Evolutionary conservation across 2,113 vertebrate genomes (phyloP), one percentile per base, ranked within the genome.

Genomic region (Mionectes macconnelli): DNA sequence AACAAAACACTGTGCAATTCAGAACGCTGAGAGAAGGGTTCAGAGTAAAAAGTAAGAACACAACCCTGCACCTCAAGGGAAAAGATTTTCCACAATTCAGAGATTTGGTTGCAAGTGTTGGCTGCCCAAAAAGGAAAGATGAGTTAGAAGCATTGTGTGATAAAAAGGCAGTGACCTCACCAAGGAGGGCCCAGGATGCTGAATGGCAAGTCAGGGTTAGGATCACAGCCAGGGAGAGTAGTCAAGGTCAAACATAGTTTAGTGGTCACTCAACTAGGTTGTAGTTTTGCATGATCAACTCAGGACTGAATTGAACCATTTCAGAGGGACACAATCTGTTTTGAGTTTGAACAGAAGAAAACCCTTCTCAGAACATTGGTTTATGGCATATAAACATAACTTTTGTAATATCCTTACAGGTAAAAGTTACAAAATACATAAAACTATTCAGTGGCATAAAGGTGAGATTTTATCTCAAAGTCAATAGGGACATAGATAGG

Each of bases 301-400:
- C 21, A 57, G 55, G 14, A 49, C 14, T 49, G 24, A 42, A 24
- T 42, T 62, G 8, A 27, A 57, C 10, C 4, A 17, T n/a, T 90
- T 53, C 45, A 19, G 25, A 68, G 45, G 3, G 19, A 11, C 27
- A 17, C 21, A 59, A 3, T 53, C 8, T 59, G 6, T 39, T 56
- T 92, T 14, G 13, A 69, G 33, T 35, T 74, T 69, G 12, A 64
- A 39, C 17, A 55, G 50, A 47, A 45, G 22, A 77, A 68, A 55
- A 17, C 0, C 2, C 1, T 7, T n/a, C 19, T 40, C 55, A 45
- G 10, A 53, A 16, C 10, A 44, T 27, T 25, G 4, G 15, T 73
- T 88, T 64, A 24, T 60, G 20, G 10, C 42, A 37, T 66, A 20
- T 78, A 22, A 31, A 55, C 11, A 69, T 28, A 21, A 21, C 5